Evolutionary conservation across 2,113 vertebrate genomes (phyloP), one percentile per base, ranked within the genome.

Genomic region (Clarias batrachus): DNA sequence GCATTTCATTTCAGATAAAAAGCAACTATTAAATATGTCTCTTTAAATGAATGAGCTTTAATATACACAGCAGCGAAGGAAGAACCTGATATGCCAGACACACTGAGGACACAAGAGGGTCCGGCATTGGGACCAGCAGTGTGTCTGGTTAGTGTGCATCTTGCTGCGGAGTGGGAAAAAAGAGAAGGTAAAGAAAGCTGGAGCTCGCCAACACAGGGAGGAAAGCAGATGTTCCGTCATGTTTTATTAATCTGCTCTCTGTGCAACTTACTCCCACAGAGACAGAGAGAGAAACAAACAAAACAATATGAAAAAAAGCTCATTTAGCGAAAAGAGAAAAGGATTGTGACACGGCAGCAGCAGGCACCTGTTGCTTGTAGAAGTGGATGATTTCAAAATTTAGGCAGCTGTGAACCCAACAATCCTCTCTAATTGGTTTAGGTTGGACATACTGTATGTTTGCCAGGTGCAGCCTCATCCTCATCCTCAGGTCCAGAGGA

Each of bases 161-260:
- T 33, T 65, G 37, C 37, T 66, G 54, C 6, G 56, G 17, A 66
- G 48, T 23, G 57, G 83, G 70, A 66, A 59, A 87, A 83, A 41
- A 54, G 81, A 82, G 62, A 52, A 17, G 62, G 41, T 65, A 66
- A 48, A 82, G 81, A 66, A 65, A 82, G 81, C 81, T 82, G 66
- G 81, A 66, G 62, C 62, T 82, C 62, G 56, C 27, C 48, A 66
- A 71, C 30, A 65, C 41, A 62, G 68, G 68, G 60, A 85, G 81
- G 74, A 80, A 87, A 87, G 83, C 86, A 89, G 80, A 83, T 87
- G 88, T 83, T 85, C 83, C 57, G 59, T 85, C 86, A 85, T 83
- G 73, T 87, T 87, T 89, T 89, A 85, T 86, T 87, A 86, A 82
- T 79, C 70, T 65, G 37, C 59, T 66, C 85, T 65, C 60, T 57